A percentile compares a stretch with the other conserved stretches of the same genome.
Conservation (phyloP, 2,888 invertebrate species). For the Caenorhabditis macrosperma region DNA sequence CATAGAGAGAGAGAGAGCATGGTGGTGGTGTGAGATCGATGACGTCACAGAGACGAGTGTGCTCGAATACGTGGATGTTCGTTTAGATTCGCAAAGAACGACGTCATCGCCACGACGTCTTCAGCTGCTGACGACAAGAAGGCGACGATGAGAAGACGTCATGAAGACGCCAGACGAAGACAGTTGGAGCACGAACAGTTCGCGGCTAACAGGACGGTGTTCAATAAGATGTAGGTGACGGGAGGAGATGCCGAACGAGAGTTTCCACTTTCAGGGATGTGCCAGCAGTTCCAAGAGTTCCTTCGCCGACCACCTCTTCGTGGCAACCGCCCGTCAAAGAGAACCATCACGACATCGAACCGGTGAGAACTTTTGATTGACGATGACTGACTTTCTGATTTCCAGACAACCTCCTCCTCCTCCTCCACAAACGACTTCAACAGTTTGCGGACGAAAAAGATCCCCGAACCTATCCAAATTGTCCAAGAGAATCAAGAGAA, state of each 20-base stretch:
- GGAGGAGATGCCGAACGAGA: neutral
- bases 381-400: neutral
- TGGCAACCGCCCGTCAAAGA: constrained; percentile 33
- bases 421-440: constrained; percentile 21
- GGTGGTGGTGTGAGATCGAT: constrained; percentile 43
- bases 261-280: constrained; percentile 17
- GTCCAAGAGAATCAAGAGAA: constrained; percentile 65
- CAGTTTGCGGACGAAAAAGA: constrained; percentile 34
- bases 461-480: constrained; percentile 69
- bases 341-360: constrained; percentile 18
- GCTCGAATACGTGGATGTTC: too few relatives aligned
- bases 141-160: constrained; percentile 60
- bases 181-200: constrained; percentile 70
- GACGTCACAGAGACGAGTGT: neutral
- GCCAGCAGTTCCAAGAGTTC: constrained; percentile 17
- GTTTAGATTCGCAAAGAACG: constrained; percentile 45
- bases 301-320: constrained; percentile 29
- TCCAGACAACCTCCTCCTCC: constrained; percentile 35
- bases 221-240: constrained; percentile 49
- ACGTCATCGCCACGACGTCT: constrained; percentile 31
- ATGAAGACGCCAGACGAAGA: constrained; percentile 62
- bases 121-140: constrained; percentile 56
- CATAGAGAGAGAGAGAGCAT: constrained; percentile 22
- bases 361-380: constrained; percentile 24
- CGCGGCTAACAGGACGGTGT: constrained; percentile 56